Conservation (phyloP, 2,113 vertebrate genomes). For the Grammomys surdaster region DNA sequence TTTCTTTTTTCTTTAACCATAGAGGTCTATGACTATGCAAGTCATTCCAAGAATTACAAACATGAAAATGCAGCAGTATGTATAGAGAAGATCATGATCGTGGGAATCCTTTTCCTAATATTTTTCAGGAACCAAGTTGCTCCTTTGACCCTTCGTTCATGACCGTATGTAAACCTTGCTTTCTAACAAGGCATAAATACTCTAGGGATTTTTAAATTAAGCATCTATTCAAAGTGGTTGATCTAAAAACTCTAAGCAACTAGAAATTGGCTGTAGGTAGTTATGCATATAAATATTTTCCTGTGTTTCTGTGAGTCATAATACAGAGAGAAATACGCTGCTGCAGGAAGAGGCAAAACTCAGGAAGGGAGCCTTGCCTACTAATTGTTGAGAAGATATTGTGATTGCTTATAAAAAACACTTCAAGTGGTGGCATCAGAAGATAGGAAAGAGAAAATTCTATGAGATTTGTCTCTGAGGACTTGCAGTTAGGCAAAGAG, state of each 20-base stretch:
- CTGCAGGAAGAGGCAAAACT: not conserved
- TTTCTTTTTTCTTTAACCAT: not conserved
- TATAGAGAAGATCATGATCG: slow-evolving; percentile 66
- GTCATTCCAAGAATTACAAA: slow-evolving; percentile 55
- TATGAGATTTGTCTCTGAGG: not conserved
- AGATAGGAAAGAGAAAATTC: not conserved
- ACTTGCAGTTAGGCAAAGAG: not conserved
- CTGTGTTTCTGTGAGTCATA: not conserved
- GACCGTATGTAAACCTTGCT: slow-evolving; percentile 6
- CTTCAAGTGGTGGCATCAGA: not conserved
- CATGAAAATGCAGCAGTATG: not conserved
- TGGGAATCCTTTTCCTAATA: slow-evolving; percentile 74
- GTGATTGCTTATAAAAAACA: not conserved
- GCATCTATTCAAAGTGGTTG: slow-evolving; percentile 53
- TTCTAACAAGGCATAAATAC: slow-evolving; percentile 77
- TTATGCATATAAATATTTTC: not conserved
- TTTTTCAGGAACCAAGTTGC: slow-evolving; percentile 63
- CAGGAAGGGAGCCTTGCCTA: not conserved
- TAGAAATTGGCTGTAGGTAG: not conserved
- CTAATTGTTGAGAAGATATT: not conserved
- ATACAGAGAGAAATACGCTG: not conserved
- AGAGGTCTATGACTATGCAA: not conserved
- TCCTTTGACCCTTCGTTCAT: slow-evolving; percentile 73
- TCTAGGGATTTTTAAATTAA: not conserved
- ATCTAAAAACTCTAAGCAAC: slow-evolving; percentile 67